These are phyloP conservation scores for Chrysotoxum bicinctum DNA, from an alignment of 2,888 invertebrate genomes.

Conservation along the genomic window DNA sequence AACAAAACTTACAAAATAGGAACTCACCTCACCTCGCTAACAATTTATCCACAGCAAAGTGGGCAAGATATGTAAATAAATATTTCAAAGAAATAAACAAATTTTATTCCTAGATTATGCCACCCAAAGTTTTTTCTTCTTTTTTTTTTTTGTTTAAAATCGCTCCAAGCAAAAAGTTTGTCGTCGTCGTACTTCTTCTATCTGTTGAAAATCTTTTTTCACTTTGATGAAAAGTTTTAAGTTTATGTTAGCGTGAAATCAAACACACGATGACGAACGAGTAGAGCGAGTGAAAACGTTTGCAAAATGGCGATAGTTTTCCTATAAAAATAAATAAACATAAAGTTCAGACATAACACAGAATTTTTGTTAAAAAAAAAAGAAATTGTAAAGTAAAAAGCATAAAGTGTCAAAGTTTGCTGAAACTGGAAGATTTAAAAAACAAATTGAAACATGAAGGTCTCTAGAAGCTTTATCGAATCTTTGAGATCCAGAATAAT, in stretches of 20 bases:
- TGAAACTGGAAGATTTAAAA: too few species aligned
- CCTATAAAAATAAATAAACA: background rate
- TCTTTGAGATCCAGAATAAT: too few species aligned
- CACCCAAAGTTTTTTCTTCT: slow-evolving; percentile 18
- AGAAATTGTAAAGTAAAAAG: background rate
- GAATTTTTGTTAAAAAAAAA: background rate
- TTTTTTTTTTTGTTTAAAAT: background rate
- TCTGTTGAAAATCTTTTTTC: background rate
- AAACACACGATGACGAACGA: background rate
- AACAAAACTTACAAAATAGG: too few species aligned
- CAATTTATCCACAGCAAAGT: background rate
- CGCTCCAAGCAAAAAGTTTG: background rate
- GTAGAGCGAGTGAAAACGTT: too few species aligned
- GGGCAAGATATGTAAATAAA: background rate
- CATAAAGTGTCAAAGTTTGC: background rate
- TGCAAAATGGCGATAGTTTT: background rate
- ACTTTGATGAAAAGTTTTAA: background rate
- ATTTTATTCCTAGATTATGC: slow-evolving; percentile 33
- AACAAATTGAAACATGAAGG: too few species aligned
- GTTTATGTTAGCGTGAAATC: slow-evolving; percentile 13
- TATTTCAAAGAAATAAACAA: slow-evolving; percentile 18
- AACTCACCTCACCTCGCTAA: too few species aligned
- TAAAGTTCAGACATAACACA: too few species aligned
- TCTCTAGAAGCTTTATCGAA: too few species aligned
- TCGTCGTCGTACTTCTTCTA: background rate